Conservation (phyloP, 23 tunicate species). For the Clavelina lepadiformis region DNA sequence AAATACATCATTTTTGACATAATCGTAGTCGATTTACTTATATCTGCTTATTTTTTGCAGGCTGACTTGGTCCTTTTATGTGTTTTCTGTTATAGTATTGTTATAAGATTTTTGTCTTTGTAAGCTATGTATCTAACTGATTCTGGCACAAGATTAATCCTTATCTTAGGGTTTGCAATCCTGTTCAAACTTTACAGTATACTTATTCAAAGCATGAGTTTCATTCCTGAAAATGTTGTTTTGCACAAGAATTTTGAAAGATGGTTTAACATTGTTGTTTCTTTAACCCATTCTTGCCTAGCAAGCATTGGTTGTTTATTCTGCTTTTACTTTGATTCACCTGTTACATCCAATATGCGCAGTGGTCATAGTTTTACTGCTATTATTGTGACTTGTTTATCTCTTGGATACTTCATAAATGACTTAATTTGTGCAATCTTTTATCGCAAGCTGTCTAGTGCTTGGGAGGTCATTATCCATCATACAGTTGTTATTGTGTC, state of each 20-base stretch:
- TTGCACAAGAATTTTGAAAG: neutral
- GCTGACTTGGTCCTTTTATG: no score
- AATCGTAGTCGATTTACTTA: no score
- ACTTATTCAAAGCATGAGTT: no score
- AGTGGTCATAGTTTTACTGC: conserved; percentile 3
- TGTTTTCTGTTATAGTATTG: no score
- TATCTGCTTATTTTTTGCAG: no score
- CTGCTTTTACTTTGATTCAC: conserved; percentile 46
- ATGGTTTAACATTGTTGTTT: conserved; percentile 61
- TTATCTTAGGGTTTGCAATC: no score
- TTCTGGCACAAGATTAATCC: no score
- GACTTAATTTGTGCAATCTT: conserved; percentile 38
- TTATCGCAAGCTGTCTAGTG: conserved; percentile 4
- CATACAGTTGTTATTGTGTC: neutral
- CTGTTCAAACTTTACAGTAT: no score
- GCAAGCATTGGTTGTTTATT: conserved; percentile 46
- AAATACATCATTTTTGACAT: no score
- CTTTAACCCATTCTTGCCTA: conserved; percentile 62
- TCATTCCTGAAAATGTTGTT: conserved; percentile 3
- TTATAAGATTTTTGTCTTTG: no score
- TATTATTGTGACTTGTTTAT: conserved; percentile 15
- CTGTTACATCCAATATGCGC: conserved; percentile 28
- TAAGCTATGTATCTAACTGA: no score
- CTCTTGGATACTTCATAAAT: conserved; percentile 58
- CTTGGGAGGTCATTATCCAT: conserved; percentile 62